Base-by-base conservation (phyloP, 2,888 invertebrate species). In the Coronaproctus castanopsis region DNA sequence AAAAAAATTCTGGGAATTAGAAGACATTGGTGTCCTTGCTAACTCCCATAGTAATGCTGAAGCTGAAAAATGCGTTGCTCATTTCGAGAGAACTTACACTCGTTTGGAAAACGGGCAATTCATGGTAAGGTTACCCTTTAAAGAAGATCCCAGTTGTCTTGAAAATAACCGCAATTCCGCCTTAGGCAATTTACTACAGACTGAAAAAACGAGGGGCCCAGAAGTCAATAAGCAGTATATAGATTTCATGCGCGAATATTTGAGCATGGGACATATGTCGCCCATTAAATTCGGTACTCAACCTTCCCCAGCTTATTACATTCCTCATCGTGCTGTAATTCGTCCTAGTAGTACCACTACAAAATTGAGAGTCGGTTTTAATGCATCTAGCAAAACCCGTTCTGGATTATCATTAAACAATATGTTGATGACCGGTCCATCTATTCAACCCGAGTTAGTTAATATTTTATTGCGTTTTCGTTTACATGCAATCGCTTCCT, bases 271-370 rank as follows among this genome's bases (percentile, higher is more conserved):
- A 21, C 65, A 67, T 54, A 67, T 66, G 65, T 54, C 52, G 24
- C 21, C 24, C 18, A 22, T 21, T 8, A 3, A 14, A 3, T 14
- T 8, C 20, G 53, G 57, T 18, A 23, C 58, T 21, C 8, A n/a
- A n/a, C n/a, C 61, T 3, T 49, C 54, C 53, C 22, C 53, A 10
- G 51, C 48, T 0, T 62, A 55, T 55, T 65, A 65, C 57, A 60
- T 67, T 8, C 66, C 66, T 23, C 67, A 67, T 59, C 66, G 65
- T 21, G 52, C 63, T 2, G 66, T 67, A 2, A 59, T 51, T 19
- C 36, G 55, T 24, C 60, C 56, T 2, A 52, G 55, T 2, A 64
- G 63, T 50, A 57, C 64, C 0, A 62, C 65, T 5, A 66, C 66
- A 0, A 63, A 64, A 21, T 36, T 65, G 18, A 58, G 67, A 49